These are phyloP conservation scores for Chymomyza caudatula DNA, from an alignment of 2,888 invertebrate genomes.

Conservation along the genomic window DNA sequence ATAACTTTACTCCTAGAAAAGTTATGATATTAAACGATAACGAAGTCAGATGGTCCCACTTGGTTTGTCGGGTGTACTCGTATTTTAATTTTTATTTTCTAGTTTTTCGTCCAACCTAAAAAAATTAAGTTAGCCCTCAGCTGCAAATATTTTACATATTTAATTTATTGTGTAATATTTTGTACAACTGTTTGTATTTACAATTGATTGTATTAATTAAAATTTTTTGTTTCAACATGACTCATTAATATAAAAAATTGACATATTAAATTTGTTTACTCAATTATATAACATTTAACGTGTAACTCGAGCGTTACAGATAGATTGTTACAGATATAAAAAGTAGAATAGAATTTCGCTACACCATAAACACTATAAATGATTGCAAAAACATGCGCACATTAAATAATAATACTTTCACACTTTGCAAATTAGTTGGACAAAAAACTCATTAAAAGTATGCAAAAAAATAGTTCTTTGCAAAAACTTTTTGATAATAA, in stretches of 20 bases:
- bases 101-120: too few species aligned
- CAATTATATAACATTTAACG: not conserved
- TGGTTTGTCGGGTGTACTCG: too few species aligned
- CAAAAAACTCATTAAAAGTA: not conserved
- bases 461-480: not conserved
- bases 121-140: not conserved
- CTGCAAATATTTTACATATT: not conserved
- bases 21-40: too few species aligned
- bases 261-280: not conserved
- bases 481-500: not conserved
- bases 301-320: not conserved
- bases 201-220: not conserved
- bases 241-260: not conserved
- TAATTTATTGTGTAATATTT: not conserved
- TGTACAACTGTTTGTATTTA: not conserved
- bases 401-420: not conserved
- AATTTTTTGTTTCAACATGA: not conserved
- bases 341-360: not conserved
- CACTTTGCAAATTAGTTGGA: not conserved
- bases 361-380: not conserved
- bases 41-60: too few species aligned
- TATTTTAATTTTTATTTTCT: too few species aligned
- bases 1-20: too few species aligned
- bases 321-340: not conserved
- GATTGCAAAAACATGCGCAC: not conserved